A percentile compares a stretch with the other conserved stretches of the same genome.
Conservation (phyloP, 2,888 invertebrate genomes). For the Eristalinus sepulchralis region DNA sequence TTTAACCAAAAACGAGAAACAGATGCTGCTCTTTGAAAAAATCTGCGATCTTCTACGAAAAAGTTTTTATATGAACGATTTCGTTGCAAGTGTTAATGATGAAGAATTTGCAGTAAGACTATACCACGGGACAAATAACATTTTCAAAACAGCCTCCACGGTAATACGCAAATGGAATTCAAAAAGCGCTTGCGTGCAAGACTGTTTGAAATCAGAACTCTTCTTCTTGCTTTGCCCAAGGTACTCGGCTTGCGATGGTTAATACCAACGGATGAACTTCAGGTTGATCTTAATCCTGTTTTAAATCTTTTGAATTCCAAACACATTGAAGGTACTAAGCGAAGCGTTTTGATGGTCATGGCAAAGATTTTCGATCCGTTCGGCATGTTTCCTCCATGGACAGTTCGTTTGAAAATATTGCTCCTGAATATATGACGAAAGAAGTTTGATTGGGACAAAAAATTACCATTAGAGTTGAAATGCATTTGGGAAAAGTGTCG, state of each 20-base stretch:
- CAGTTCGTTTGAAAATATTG: conserved; percentile 23
- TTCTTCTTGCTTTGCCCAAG: too few species aligned
- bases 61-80: conserved; percentile 21
- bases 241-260: conserved; percentile 28
- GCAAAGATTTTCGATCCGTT: conserved; percentile 21
- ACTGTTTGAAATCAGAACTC: too few species aligned
- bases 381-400: background rate
- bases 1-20: too few species aligned
- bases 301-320: background rate
- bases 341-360: conserved; percentile 15
- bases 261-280: conserved; percentile 26
- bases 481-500: too few species aligned
- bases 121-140: background rate
- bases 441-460: conserved; percentile 28
- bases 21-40: too few species aligned
- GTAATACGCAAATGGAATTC: conserved; percentile 34
- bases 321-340: conserved; percentile 1
- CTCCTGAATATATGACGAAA: conserved; percentile 26
- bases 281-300: conserved; percentile 21
- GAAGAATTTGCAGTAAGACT: background rate
- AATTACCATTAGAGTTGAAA: too few species aligned
- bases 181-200: background rate
- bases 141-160: conserved; percentile 28
- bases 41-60: background rate
- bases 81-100: background rate